Percentiles rank a stretch among this genome's conserved stretches.
These are phyloP conservation scores for Crocuta crocuta DNA, from an alignment of 2,113 vertebrate species.

Conservation along the genomic window DNA sequence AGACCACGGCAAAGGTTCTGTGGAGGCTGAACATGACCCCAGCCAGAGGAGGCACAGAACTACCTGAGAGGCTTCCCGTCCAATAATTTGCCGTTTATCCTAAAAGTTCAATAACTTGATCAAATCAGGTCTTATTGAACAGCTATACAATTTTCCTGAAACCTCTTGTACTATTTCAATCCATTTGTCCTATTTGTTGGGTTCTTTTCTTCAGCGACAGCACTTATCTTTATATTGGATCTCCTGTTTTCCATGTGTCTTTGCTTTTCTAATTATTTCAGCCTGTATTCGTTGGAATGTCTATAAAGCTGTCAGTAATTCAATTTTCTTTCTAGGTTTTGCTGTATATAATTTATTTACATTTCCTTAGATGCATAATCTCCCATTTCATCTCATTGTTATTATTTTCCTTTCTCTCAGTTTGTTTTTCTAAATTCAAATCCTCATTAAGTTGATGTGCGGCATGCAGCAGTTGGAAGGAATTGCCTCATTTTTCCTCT, in stretches of 20 bases:
- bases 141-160: neutral
- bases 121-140: neutral
- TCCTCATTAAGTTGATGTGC: neutral
- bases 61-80: neutral
- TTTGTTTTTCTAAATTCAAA: neutral
- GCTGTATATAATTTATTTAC: neutral
- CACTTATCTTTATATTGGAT: neutral
- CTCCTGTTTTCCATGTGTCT: neutral
- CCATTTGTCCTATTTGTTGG: neutral
- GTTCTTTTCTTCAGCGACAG: neutral
- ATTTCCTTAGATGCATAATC: neutral
- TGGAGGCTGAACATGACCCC: neutral
- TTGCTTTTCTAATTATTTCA: slow-evolving; percentile 17
- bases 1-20: neutral
- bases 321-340: slow-evolving; percentile 29
- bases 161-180: neutral
- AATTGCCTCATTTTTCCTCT: neutral
- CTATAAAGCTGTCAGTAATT: slow-evolving; percentile 19
- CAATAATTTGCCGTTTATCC: neutral
- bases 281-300: neutral
- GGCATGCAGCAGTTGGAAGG: neutral
- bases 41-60: neutral
- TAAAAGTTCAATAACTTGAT: slow-evolving; percentile 12
- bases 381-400: slow-evolving; percentile 20
- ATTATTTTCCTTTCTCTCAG: neutral